Percentiles rank a stretch among this genome's conserved stretches.
These are phyloP conservation scores for Pelmatolapia mariae DNA, from an alignment of 2,113 vertebrate genomes.

Conservation along the genomic window DNA sequence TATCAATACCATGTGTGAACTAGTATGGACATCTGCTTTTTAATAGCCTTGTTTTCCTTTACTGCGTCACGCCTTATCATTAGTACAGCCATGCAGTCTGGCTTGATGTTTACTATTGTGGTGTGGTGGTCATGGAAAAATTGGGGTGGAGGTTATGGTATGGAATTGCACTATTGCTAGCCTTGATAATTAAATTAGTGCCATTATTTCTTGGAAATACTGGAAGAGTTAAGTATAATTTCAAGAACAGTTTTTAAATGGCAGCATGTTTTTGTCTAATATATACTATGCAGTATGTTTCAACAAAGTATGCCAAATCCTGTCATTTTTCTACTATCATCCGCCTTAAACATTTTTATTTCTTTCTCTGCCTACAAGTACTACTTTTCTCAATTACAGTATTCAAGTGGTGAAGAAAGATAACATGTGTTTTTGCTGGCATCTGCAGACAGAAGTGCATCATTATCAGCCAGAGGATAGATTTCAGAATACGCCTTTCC, in stretches of 20 bases:
- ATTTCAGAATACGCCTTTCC: neutral
- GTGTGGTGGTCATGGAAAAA: neutral
- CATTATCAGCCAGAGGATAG: neutral
- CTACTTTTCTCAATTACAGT: slow-evolving; percentile 32
- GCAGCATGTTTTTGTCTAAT: neutral
- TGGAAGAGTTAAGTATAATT: neutral
- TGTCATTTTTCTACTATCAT: neutral
- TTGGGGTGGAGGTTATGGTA: neutral
- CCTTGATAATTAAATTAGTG: neutral
- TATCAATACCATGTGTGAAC: slow-evolving; percentile 62
- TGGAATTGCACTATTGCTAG: neutral
- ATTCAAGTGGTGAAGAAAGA: slow-evolving; percentile 28
- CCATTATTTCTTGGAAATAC: neutral
- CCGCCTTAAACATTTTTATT: neutral
- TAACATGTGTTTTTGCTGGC: slow-evolving; percentile 21
- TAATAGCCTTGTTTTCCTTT: slow-evolving; percentile 54
- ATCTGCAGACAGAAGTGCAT: neutral
- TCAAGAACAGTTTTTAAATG: neutral
- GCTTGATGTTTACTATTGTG: neutral
- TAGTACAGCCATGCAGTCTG: slow-evolving; percentile 20
- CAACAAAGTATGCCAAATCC: neutral
- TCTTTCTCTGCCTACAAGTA: neutral
- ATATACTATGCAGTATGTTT: neutral
- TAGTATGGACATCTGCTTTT: slow-evolving; percentile 64
- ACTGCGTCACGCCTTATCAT: slow-evolving; percentile 52